phyloP scores from a whole-genome alignment of 2,113 vertebrate species.

The Emydocephalus ijimae region DNA sequence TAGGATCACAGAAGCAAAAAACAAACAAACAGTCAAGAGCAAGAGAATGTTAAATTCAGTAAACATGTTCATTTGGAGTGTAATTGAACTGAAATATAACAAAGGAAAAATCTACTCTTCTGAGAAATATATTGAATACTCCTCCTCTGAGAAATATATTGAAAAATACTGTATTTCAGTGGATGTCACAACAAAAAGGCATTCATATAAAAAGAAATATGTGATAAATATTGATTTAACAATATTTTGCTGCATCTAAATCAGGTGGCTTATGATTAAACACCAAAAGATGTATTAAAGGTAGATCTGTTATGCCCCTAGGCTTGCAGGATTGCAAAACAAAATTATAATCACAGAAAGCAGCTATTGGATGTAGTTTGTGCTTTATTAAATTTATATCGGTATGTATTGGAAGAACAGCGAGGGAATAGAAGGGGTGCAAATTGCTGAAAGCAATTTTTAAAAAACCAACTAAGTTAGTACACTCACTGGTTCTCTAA shows the following conservation, averaged over 20 bases:
- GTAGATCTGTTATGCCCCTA: background rate
- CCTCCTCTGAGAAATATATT: background rate
- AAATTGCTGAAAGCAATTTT: background rate
- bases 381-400: background rate
- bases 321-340: background rate
- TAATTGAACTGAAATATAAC: background rate
- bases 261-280: background rate
- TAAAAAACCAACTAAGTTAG: background rate
- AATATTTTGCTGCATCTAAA: background rate
- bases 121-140: background rate
- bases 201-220: background rate
- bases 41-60: background rate
- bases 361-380: background rate
- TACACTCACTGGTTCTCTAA: background rate
- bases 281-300: background rate
- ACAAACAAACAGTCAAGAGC: background rate
- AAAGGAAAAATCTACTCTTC: background rate
- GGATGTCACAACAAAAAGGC: background rate
- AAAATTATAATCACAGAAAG: background rate
- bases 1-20: background rate
- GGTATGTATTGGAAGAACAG: background rate
- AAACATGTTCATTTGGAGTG: background rate
- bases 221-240: background rate
- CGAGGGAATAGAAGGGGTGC: background rate
- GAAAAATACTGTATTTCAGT: background rate